Conservation (phyloP, 2,113 vertebrate genomes). For the Sorex araneus region DNA sequence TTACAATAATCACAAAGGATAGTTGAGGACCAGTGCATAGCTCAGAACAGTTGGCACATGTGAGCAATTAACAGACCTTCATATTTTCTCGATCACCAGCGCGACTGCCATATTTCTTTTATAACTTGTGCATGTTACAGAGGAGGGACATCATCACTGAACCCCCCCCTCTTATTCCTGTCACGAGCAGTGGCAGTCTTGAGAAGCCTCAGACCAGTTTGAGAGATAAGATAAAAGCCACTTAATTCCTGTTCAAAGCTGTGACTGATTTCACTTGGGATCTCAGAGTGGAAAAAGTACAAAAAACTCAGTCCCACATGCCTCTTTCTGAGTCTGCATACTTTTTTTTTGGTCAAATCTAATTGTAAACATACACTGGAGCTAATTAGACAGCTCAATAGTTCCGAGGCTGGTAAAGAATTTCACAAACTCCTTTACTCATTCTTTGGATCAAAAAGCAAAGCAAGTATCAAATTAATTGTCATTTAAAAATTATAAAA, state of each 20-base stretch:
- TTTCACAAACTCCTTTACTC: conserved; percentile 9
- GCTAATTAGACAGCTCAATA: not conserved
- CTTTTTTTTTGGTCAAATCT: not conserved
- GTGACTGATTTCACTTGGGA: not conserved
- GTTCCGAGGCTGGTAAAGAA: not conserved
- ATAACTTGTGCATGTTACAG: not conserved
- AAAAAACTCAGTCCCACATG: too few species aligned
- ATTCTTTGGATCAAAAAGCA: not conserved
- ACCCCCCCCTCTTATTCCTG: not conserved
- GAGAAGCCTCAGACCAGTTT: not conserved
- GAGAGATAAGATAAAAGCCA: not conserved
- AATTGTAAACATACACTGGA: not conserved
- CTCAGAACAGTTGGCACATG: not conserved
- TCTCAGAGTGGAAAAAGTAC: not conserved
- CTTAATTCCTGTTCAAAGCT: not conserved
- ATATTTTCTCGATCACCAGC: too few species aligned
- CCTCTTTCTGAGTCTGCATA: not conserved
- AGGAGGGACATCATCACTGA: not conserved
- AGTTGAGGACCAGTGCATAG: not conserved
- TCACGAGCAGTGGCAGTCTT: not conserved
- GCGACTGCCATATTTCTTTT: not conserved
- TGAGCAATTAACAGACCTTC: not conserved
- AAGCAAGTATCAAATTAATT: not conserved
- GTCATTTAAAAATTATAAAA: not conserved
- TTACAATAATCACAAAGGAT: not conserved